Evolutionary conservation across 1,140 invertebrate species (phyloP).

Genomic region (Ceratina calcarata): DNA sequence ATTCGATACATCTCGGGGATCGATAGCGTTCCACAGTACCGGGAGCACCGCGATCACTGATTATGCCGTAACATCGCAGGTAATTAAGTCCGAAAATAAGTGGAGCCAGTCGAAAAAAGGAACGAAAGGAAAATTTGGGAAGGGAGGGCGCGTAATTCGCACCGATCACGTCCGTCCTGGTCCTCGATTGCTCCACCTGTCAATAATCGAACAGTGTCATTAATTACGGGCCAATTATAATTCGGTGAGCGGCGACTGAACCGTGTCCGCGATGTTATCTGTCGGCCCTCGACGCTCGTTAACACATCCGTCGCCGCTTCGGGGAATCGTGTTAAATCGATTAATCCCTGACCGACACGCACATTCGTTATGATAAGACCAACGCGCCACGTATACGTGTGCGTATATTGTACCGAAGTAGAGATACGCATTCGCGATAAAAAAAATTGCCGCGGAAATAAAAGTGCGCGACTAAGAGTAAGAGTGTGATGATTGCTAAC

Average conservation of each 20-base stretch:
- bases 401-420: background rate
- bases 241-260: constrained; percentile 58
- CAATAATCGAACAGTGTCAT: constrained; percentile 69
- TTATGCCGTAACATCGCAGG: constrained; percentile 65
- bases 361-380: constrained; percentile 50
- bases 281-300: constrained; percentile 42
- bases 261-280: constrained; percentile 61
- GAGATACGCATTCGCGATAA: constrained; percentile 37
- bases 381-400: background rate
- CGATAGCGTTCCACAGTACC: constrained; percentile 17
- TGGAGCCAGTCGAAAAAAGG: background rate
- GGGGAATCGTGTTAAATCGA: constrained; percentile 58
- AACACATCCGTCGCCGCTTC: constrained; percentile 54
- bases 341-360: constrained; percentile 53
- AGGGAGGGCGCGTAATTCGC: constrained; percentile 58
- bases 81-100: constrained; percentile 70
- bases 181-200: constrained; percentile 54
- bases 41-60: constrained; percentile 36
- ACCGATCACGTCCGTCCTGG: background rate
- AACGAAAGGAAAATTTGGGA: no score
- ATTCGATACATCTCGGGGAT: constrained; percentile 45
- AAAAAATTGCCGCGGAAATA: constrained; percentile 3
- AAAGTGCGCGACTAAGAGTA: background rate
- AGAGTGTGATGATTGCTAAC: constrained; percentile 31
- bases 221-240: constrained; percentile 75